Percentiles rank a stretch among this genome's conserved stretches.
Conservation (phyloP, 1,140 invertebrate genomes). For the Drosophila pseudoananassae region DNA sequence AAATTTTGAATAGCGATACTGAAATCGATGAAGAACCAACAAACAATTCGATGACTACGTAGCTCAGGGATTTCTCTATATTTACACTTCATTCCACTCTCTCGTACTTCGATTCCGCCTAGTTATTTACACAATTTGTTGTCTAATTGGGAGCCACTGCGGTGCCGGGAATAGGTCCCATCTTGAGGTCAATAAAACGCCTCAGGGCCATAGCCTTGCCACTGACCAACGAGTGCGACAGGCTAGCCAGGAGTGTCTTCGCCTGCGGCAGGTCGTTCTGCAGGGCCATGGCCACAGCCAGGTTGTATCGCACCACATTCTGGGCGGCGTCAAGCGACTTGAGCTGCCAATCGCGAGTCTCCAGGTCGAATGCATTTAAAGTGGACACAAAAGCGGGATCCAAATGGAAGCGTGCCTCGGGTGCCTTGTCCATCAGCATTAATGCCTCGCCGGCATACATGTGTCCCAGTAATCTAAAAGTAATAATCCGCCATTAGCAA, state of each 20-base stretch:
- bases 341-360: constrained; percentile 88
- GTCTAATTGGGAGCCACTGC: constrained; percentile 46
- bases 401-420: constrained; percentile 93
- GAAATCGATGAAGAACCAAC: not conserved
- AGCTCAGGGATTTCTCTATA: constrained; percentile 63
- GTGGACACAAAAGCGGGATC: constrained; percentile 91
- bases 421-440: constrained; percentile 92
- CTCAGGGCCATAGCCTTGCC: constrained; percentile 89
- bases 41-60: not conserved
- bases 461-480: constrained; percentile 90
- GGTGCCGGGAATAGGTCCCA: constrained; percentile 17
- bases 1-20: not conserved
- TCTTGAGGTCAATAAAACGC: constrained; percentile 87
- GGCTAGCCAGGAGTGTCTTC: constrained; percentile 87
- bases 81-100: constrained; percentile 58
- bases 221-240: constrained; percentile 86
- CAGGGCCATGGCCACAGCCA: constrained; percentile 91
- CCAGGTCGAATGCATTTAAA: constrained; percentile 76
- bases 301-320: constrained; percentile 91
- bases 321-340: constrained; percentile 87
- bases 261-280: constrained; percentile 92
- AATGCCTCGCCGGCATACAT: constrained; percentile 95
- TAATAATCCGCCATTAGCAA: not conserved
- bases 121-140: constrained; percentile 74
- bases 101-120: constrained; percentile 49